Base-by-base conservation (phyloP, 2,888 invertebrate species). In the Euphydryas editha region DNA sequence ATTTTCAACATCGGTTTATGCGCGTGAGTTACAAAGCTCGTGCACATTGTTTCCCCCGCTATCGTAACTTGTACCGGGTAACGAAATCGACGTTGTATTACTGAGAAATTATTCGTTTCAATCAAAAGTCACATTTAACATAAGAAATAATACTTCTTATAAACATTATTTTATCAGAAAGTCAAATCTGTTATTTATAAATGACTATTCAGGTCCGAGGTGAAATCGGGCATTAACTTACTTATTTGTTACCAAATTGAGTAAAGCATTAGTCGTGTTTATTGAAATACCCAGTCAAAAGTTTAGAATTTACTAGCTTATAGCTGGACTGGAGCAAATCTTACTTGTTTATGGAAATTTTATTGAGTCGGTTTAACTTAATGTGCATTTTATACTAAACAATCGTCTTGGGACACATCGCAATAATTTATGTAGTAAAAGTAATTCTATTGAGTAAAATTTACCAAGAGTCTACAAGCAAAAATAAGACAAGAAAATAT, bases 1-100 rank as follows among this genome's bases (percentile, higher is more conserved):
- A 78, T 82, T 87, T 85, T 84, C 84, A 82, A 86, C 83, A 86
- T 83, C 79, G 79, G 79, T 81, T 84, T 73, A 81, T 85, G 82
- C 83, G 82, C 84, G 81, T 81, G 85, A 85, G 83, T 82, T 81
- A 83, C 83, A 82, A 78, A 81, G 80, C 77, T 85, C 84, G 81
- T 83, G 83, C 80, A 78, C 80, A 78, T 81, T 81, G 72, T 74
- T 73, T 71, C 62, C 61, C 54, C 21, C 42, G 67, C 54, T 62
- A 64, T 59, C 62, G 58, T 67, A 67, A 61, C 62, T 62, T 56
- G 54, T 47, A 55, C 62, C 60, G 63, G 63, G 66, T 63, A 68
- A 49, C 66, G 63, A 51, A 62, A 65, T 67, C 62, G 37, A 66
- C 49, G 58, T 39, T 42, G 15, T 57, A 57, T 8, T 57, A 42